Evolutionary conservation across 1,140 invertebrate species (phyloP), one percentile per base, ranked within the genome.

Genomic region (Bombus consobrinus): DNA sequence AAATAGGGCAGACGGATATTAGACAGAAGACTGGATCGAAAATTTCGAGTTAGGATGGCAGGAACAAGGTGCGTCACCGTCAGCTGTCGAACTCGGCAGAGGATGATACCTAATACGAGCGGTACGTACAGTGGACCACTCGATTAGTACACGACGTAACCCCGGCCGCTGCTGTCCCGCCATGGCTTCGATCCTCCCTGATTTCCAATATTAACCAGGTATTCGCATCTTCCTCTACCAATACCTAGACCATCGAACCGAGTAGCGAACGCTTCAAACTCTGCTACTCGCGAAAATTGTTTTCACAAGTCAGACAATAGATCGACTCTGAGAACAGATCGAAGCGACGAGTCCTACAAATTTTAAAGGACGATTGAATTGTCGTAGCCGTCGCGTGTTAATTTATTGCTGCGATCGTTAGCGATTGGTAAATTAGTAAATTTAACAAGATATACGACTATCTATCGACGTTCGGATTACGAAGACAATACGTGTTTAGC

Each of bases 101-200:
- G 69, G 62, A 47, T n/a, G 79, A 59, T 59, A 57, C 69, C 62
- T 87, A 39, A 71, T 71, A 71, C 69, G 69, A 71, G 12, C 69
- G 69, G 37, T 71, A 39, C 28, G 59, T 4, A 62, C 59, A 5
- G 28, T 72, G 76, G 53, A 8, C 74, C 78, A 79, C 53, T 78
- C 87, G 69, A 88, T 80, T 64, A 72, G 41, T 87, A 72, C 80
- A 79, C 71, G 76, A 82, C 74, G 43, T 81, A 81, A 53, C 22
- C 64, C 18, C 47, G 47, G 47, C 18, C 22, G 47, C 18, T 53
- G 47, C 47, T 53, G 47, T 22, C 47, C 47, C 47, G 18, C 43
- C 18, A n/a, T 10, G 12, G 12, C 28, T 64, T 72, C 83, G 28
- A 77, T 72, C 78, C 39, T 72, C 43, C 80, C 53, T 18, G n/a